Evolutionary conservation across 2,888 invertebrate species (phyloP).

Genomic region (Caenorhabditis wallacei): DNA sequence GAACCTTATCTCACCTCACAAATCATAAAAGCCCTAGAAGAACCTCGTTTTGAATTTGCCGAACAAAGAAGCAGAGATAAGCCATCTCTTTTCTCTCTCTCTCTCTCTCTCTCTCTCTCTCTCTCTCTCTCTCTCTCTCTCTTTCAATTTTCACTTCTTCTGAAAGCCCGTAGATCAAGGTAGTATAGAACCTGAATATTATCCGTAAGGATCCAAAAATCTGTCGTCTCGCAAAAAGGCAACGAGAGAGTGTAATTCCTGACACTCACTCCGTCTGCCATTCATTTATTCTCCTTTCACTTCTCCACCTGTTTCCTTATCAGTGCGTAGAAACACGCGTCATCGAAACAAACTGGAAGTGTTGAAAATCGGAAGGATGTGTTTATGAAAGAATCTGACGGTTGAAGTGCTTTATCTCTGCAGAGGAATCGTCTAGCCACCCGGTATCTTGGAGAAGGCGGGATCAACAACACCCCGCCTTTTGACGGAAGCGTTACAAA

Average conservation of each 20-base stretch:
- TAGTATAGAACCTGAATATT: constrained; percentile 45
- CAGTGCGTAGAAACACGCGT: constrained; percentile 45
- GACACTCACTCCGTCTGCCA: constrained; percentile 19
- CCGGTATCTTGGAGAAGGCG: constrained; percentile 33
- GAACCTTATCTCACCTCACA: constrained; percentile 1
- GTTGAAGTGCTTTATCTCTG: background rate
- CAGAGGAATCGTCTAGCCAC: constrained; percentile 48
- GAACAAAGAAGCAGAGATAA: constrained; percentile 33
- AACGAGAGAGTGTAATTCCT: constrained; percentile 57
- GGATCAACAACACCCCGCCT: constrained; percentile 36
- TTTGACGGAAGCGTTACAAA: constrained; percentile 19
- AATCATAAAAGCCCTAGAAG: constrained; percentile 5
- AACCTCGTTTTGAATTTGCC: constrained; percentile 15
- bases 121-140: too few relatives aligned
- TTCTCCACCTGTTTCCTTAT: constrained; percentile 42
- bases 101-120: too few relatives aligned
- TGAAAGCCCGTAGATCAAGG: constrained; percentile 48
- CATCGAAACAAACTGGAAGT: constrained; percentile 60
- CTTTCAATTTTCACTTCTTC: constrained; percentile 7
- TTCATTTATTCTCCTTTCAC: too few relatives aligned
- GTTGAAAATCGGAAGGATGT: background rate
- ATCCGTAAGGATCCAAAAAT: constrained; percentile 60
- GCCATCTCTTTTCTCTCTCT: too few relatives aligned
- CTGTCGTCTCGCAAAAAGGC: constrained; percentile 22
- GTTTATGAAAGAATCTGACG: background rate